phyloP scores from a whole-genome alignment of 1,140 invertebrate genomes.

The Pseudobourletiella spinata region DNA sequence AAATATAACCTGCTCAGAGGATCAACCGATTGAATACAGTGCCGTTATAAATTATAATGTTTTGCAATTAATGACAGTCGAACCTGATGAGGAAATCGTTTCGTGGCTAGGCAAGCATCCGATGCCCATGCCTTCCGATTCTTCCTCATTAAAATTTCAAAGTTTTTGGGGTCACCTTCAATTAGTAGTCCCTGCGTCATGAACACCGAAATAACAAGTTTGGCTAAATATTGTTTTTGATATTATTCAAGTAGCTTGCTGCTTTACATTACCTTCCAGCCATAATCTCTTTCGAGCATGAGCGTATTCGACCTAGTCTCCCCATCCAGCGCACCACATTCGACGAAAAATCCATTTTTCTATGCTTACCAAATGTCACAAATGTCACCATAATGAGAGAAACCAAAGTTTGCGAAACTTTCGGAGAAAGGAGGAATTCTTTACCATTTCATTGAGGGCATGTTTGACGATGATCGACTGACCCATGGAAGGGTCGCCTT shows the following conservation, averaged over 20 bases:
- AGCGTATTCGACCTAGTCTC: conserved; percentile 35
- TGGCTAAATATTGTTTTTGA: too few relatives aligned
- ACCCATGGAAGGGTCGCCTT: conserved; percentile 31
- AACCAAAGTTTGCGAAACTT: too few relatives aligned
- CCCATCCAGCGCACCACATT: conserved; percentile 38
- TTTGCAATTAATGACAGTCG: too few relatives aligned
- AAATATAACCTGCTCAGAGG: conserved; percentile 41
- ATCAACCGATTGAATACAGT: too few relatives aligned
- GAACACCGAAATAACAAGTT: too few relatives aligned
- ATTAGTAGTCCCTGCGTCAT: conserved; percentile 39
- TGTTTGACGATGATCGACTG: conserved; percentile 29
- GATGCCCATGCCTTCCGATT: conserved; percentile 38
- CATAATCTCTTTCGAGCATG: conserved; percentile 24
- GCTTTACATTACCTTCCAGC: conserved; percentile 26
- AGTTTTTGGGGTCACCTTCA: conserved; percentile 41
- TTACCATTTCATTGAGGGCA: conserved; percentile 30
- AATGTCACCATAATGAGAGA: too few relatives aligned
- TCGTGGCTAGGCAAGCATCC: conserved; percentile 37
- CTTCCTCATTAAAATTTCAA: conserved; percentile 31
- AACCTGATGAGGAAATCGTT: conserved; percentile 37
- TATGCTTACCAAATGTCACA: background rate
- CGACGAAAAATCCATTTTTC: conserved; percentile 38
- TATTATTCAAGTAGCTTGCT: background rate
- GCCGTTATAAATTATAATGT: too few relatives aligned
- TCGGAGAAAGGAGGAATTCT: too few relatives aligned